phyloP scores from a whole-genome alignment of 2,888 invertebrate genomes.

The Alloscopus bannaensis region DNA sequence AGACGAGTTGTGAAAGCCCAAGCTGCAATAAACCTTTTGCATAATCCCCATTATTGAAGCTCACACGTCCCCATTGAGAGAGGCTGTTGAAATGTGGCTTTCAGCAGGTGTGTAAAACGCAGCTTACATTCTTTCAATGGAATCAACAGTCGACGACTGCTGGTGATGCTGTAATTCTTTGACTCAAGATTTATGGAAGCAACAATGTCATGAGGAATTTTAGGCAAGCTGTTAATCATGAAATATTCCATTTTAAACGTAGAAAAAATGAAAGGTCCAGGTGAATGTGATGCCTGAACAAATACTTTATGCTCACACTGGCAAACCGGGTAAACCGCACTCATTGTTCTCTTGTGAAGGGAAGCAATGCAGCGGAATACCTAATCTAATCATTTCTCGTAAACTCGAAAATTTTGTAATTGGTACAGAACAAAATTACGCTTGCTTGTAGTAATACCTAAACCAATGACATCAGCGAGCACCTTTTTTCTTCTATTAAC shows the following conservation, averaged over 20 bases:
- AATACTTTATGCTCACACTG: no score
- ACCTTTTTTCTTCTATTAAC: background rate
- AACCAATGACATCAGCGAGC: background rate
- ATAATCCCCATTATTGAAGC: background rate
- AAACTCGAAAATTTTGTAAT: background rate
- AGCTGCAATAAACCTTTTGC: background rate
- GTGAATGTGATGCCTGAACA: constrained; percentile 28
- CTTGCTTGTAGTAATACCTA: background rate
- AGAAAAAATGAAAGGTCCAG: constrained; percentile 58
- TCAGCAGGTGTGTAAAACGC: background rate
- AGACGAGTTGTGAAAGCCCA: background rate
- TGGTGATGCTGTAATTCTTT: constrained; percentile 31
- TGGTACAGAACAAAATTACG: background rate
- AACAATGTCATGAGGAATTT: constrained; percentile 64
- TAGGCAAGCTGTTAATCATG: constrained; percentile 65
- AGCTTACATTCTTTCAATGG: constrained; percentile 20
- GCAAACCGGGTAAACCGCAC: no score
- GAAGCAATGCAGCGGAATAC: background rate
- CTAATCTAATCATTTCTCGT: background rate
- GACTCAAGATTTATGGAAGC: constrained; percentile 62
- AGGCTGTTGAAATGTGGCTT: background rate
- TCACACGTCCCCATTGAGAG: background rate
- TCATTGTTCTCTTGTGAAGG: background rate
- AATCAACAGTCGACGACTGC: constrained; percentile 20
- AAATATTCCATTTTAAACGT: constrained; percentile 56